Evolutionary conservation across 2,113 vertebrate genomes (phyloP).

Genomic region (Epinephelus moara): DNA sequence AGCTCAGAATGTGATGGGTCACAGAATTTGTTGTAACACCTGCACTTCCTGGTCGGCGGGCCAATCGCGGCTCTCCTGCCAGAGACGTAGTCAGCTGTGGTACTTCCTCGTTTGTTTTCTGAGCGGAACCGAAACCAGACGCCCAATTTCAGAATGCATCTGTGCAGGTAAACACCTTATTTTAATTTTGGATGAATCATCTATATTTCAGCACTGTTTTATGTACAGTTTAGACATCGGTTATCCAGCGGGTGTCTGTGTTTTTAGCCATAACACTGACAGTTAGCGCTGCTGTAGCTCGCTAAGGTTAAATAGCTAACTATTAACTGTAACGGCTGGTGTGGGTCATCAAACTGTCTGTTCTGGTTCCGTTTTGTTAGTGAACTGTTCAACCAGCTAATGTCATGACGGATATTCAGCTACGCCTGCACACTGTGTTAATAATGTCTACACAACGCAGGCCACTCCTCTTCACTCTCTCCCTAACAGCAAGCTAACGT

Average conservation of each 20-base stretch:
- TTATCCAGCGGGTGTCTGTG: not conserved
- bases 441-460: not conserved
- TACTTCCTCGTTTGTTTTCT: conserved; percentile 73
- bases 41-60: conserved; percentile 8
- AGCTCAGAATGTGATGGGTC: not conserved
- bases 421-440: not conserved
- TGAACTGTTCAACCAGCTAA: not conserved
- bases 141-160: conserved; percentile 62
- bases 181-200: not conserved
- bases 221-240: no score
- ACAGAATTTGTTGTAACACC: not conserved
- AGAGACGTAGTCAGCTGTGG: conserved; percentile 43
- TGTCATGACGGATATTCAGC: not conserved
- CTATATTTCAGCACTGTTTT: not conserved
- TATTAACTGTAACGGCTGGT: conserved; percentile 12
- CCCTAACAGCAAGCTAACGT: conserved; percentile 7
- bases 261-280: not conserved
- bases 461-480: conserved; percentile 30
- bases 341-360: not conserved
- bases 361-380: not conserved
- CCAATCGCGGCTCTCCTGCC: conserved; percentile 43
- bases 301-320: conserved; percentile 61
- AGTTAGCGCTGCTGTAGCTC: conserved; percentile 28
- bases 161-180: conserved; percentile 49
- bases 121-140: conserved; percentile 54